These are phyloP conservation scores for Plebejus melissa DNA, from an alignment of 2,888 invertebrate species.

Conservation along the genomic window DNA sequence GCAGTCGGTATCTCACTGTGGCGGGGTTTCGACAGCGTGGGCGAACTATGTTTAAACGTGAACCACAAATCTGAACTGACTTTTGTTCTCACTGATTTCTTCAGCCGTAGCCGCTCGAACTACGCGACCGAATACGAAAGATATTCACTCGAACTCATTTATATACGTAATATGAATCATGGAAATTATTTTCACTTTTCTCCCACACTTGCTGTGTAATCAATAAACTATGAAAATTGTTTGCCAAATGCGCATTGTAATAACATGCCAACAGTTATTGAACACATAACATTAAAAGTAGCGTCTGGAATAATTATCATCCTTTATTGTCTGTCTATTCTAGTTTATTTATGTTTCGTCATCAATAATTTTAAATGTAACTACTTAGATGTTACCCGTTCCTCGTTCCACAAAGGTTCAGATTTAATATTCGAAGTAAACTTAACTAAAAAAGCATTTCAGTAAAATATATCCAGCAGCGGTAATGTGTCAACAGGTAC, in stretches of 20 bases:
- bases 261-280: neutral
- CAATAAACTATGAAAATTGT: constrained; percentile 2
- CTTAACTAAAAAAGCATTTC: no score
- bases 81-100: constrained; percentile 71
- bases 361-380: no score
- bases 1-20: constrained; percentile 47
- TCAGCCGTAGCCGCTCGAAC: constrained; percentile 40
- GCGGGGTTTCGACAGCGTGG: constrained; percentile 59
- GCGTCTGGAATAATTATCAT: neutral
- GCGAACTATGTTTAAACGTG: constrained; percentile 75
- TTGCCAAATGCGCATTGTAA: constrained; percentile 17
- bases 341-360: no score
- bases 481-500: no score
- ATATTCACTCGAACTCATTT: constrained; percentile 34
- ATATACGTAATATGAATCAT: neutral
- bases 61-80: constrained; percentile 75
- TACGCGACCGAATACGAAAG: constrained; percentile 35
- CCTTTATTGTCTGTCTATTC: neutral
- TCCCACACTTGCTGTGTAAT: neutral
- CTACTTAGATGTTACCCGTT: no score
- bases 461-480: no score
- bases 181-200: neutral
- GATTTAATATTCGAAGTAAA: no score
- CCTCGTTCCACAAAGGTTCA: no score
- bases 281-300: neutral